Conservation (phyloP, 2,888 invertebrate species). For the Stenurella melanura region DNA sequence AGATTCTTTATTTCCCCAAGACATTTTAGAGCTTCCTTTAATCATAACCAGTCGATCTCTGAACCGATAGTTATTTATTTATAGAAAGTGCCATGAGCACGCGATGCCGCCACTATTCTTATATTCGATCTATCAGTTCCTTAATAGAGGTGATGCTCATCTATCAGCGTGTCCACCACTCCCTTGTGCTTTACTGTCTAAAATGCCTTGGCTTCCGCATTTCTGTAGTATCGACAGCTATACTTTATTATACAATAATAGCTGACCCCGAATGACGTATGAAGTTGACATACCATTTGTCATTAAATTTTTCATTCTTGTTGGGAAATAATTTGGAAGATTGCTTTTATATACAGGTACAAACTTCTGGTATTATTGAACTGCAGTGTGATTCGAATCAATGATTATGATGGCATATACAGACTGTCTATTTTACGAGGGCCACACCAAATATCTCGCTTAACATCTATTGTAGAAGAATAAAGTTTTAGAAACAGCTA, state of each 20-base stretch:
- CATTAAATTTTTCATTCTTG: neutral
- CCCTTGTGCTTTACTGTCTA: constrained; percentile 50
- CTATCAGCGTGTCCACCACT: constrained; percentile 42
- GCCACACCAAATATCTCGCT: no score
- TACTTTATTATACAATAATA: neutral
- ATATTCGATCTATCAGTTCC: constrained; percentile 49
- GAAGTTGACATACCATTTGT: neutral
- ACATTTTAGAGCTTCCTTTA: constrained; percentile 44
- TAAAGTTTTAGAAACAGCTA: no score
- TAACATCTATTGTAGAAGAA: no score
- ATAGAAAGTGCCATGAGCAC: constrained; percentile 53
- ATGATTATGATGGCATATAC: no score
- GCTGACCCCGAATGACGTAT: neutral
- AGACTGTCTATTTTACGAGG: no score
- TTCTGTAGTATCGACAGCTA: constrained; percentile 1
- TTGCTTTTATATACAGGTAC: neutral
- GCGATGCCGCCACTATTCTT: constrained; percentile 51
- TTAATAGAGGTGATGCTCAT: constrained; percentile 48
- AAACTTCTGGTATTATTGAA: neutral
- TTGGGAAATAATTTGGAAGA: neutral
- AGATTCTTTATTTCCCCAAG: constrained; percentile 57
- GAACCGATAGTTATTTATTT: constrained; percentile 55
- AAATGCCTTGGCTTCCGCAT: constrained; percentile 49
- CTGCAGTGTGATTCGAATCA: no score
- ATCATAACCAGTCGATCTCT: constrained; percentile 36